These are phyloP conservation scores for Rhabdornis inornatus DNA, from an alignment of 2,113 vertebrate genomes.

Conservation along the genomic window DNA sequence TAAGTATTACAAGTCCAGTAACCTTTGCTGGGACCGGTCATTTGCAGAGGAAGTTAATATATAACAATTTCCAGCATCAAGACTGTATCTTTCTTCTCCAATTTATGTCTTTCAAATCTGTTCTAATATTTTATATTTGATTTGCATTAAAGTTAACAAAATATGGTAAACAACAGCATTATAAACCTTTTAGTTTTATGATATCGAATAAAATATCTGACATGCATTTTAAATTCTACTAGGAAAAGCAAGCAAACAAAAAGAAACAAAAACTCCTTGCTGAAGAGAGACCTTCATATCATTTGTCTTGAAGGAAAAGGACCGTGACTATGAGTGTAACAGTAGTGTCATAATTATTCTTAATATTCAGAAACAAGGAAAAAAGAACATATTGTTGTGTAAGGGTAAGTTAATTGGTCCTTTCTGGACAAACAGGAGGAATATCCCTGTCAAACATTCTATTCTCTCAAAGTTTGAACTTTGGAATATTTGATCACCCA, in stretches of 20 bases:
- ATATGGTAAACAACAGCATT: not conserved
- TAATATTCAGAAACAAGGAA: not conserved
- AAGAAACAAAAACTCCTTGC: not conserved
- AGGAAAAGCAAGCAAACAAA: not conserved
- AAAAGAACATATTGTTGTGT: not conserved
- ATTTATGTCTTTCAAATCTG: not conserved
- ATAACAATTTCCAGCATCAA: not conserved
- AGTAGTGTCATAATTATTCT: not conserved
- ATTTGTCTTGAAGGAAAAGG: not conserved
- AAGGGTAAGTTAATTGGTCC: not conserved
- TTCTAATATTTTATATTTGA: not conserved
- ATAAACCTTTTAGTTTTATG: not conserved
- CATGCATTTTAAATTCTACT: not conserved
- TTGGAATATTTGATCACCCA: not conserved
- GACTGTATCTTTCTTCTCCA: not conserved
- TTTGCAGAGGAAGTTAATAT: not conserved
- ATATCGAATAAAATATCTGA: not conserved
- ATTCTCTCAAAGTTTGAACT: not conserved
- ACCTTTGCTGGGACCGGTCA: not conserved
- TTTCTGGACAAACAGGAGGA: not conserved
- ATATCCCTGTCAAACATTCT: not conserved
- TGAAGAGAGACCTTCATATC: not conserved
- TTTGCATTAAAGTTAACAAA: not conserved
- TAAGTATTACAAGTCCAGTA: not conserved
- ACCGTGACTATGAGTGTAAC: not conserved